Evolutionary conservation across 1,140 invertebrate species (phyloP).

Genomic region (Adelges cooleyi): DNA sequence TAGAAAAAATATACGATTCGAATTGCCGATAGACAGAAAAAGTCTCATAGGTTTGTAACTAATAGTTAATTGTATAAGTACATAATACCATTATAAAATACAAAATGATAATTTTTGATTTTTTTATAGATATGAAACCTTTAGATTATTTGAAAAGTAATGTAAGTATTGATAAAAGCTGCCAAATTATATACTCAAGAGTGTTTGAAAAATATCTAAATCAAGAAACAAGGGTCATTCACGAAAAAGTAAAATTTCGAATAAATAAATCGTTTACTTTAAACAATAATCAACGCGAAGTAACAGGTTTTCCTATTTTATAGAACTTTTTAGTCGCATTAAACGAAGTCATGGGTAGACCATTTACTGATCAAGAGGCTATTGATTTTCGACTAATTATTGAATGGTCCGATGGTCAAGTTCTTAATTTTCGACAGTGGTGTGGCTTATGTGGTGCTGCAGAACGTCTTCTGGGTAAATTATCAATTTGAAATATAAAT

Average conservation of each 20-base stretch:
- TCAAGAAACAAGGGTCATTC: constrained; percentile 35
- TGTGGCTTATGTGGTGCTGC: constrained; percentile 53
- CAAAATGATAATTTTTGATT: constrained; percentile 22
- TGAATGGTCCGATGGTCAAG: constrained; percentile 41
- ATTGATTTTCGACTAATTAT: constrained; percentile 41
- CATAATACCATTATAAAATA: background rate
- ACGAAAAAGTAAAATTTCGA: constrained; percentile 32
- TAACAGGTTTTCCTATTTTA: too few relatives aligned
- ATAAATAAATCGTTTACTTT: background rate
- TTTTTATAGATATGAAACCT: constrained; percentile 43
- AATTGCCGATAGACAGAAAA: constrained; percentile 48
- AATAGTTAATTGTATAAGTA: background rate
- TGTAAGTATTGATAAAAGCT: constrained; percentile 47
- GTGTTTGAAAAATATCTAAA: constrained; percentile 42
- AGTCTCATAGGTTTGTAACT: constrained; percentile 42
- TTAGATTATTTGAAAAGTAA: constrained; percentile 50
- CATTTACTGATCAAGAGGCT: constrained; percentile 41
- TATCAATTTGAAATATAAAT: too few relatives aligned
- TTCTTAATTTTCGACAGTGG: constrained; percentile 51
- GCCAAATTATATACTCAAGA: constrained; percentile 48
- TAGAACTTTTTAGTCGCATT: constrained; percentile 45
- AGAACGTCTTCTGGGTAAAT: constrained; percentile 46
- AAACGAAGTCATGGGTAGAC: constrained; percentile 48
- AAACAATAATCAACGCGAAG: background rate
- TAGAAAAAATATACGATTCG: constrained; percentile 50